Base-by-base conservation (phyloP, 2,797 vertebrate genomes). In the Anguilla megastoma region DNA sequence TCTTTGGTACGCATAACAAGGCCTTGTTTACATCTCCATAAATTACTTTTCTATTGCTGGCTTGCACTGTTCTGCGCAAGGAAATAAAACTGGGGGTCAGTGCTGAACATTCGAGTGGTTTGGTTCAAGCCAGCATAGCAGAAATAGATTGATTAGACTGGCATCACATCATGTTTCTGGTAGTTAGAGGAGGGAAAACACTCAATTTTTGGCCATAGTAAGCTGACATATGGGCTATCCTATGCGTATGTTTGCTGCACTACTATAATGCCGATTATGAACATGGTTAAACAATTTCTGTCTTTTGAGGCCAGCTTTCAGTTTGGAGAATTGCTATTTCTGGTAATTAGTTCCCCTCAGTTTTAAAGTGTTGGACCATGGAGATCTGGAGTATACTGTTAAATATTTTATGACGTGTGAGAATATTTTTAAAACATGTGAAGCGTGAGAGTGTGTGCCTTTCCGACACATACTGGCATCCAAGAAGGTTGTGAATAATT, bases 341-440 rank as follows among this genome's bases (percentile, higher is more conserved):
- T 76, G 71, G 71, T 76, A 76, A 76, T 76, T 76, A 16, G 71
- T 36, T 76, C 71, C 14, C 71, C 63, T 69, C 24, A 27, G 63
- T 76, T 76, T 76, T 36, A 76, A 76, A 76, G 71, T 76, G 71
- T 18, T 76, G 71, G 9, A 24, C 16, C 14, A 6, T 79, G 74
- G 33, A 33, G 12, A 45, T 41, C 74, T 41, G 30, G 33, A 79
- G 74, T 79, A 33, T 41, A 14, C 33, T 79, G 74, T 41, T 41
- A 79, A 41, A 79, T 79, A 79, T 79, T 79, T 41, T 18, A 79
- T 16, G 33, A 8, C 33, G 18, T 18, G 33, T n/a, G 63, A 69
- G 63, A 69, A 69, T 69, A 79, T 41, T 41, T 79, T 45, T 36
- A 41, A 79, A 45, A 79, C 16, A 45, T 21, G 33, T 79, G 74